Evolutionary conservation across 2,888 invertebrate species (phyloP), one percentile per base, ranked within the genome.

Genomic region (Amphiduros pacificus): DNA sequence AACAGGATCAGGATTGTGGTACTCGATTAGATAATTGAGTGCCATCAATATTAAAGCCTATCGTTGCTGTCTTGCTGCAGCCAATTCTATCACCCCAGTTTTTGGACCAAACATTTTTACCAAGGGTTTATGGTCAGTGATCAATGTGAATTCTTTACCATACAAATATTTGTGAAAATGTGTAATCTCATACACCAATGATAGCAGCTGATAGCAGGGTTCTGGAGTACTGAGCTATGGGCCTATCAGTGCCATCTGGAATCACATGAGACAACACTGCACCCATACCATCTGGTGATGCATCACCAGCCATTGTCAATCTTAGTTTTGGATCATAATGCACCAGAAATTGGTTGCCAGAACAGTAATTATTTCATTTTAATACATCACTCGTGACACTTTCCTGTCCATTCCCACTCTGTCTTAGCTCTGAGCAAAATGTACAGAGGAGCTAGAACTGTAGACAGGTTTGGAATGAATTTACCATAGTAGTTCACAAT

Each of bases 401-500:
- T 2, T 20, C 6, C 9, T n/a, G 2, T 24, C 55, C 44, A 55
- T 2, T 9, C 27, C 55, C 55, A 55, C 26, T 20, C n/a, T 24
- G 27, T 27, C 41, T 20, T 41, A 5, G 11, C 27, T 1, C 9
- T 41, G 4, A 55, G 24, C 27, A 9, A n/a, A 41, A 41, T 6
- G 9, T 41, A 6, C 3, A 28, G 55, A n/a, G n/a, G n/a, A 9
- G 27, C 14, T 4, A 41, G 29, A 20, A 26, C 44, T 4, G 40
- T 55, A 9, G 44, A 24, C 2, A 55, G 17, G n/a, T 55, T 26
- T 6, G 40, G 41, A 17, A 55, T 3, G 55, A 55, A 55, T 9
- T 20, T 6, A 26, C 11, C 27, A 27, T 55, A 41, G 41, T 41
- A 55, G 20, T 55, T 55, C 27, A 55, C 44, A 2, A 55, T 36